Conservation (phyloP, 2,888 invertebrate genomes). For the Cantharis lateralis region DNA sequence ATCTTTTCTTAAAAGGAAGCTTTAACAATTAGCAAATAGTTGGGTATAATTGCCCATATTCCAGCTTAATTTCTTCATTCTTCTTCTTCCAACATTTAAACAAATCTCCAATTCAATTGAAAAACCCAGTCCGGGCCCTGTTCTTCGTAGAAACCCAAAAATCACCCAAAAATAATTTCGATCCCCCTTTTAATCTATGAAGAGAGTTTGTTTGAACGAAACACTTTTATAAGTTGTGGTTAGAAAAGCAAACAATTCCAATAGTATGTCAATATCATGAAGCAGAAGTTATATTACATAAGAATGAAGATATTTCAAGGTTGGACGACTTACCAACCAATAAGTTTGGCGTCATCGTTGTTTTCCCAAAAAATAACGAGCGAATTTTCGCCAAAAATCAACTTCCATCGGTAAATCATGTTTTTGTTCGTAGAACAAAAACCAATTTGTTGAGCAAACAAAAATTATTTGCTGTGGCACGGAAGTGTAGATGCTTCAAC, state of each 20-base stretch:
- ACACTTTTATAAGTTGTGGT: background rate
- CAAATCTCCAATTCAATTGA: background rate
- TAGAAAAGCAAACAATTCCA: background rate
- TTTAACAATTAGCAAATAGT: background rate
- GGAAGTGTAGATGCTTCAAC: no score
- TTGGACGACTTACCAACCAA: background rate
- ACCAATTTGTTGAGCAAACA: no score
- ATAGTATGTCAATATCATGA: background rate
- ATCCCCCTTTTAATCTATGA: background rate
- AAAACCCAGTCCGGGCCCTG: background rate
- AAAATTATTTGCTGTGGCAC: no score
- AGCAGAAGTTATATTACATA: background rate
- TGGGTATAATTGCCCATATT: background rate
- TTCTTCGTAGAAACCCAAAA: background rate
- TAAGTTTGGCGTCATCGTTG: no score
- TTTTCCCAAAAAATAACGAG: no score
- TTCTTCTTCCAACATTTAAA: background rate
- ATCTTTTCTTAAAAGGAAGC: background rate
- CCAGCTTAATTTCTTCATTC: background rate
- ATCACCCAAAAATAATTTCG: background rate
- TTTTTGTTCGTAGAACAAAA: no score
- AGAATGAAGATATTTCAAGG: background rate
- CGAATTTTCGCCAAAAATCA: no score
- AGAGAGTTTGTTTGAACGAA: no score
- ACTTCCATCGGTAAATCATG: no score